phyloP scores from a whole-genome alignment of 2,888 invertebrate species.

The Macrosiphum euphorbiae region DNA sequence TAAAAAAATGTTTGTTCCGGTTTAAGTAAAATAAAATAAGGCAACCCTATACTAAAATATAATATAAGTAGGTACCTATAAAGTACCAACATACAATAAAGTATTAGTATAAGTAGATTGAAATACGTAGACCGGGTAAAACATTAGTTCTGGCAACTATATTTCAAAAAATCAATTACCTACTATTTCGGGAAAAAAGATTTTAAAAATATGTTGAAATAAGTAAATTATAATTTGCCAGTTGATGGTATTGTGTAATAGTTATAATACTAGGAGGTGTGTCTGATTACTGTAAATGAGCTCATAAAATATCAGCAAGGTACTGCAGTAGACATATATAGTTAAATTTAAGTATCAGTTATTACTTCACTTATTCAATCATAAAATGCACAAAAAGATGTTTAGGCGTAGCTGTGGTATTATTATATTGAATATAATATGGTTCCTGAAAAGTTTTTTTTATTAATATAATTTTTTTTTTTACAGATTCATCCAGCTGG shows the following conservation, averaged over 20 bases:
- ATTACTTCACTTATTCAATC: conserved; percentile 11
- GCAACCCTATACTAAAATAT: not conserved
- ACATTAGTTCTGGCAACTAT: conserved; percentile 47
- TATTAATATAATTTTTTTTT: conserved; percentile 34
- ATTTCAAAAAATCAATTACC: conserved; percentile 44
- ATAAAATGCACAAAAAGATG: not conserved
- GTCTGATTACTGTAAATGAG: conserved; percentile 42
- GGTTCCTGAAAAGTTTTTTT: not conserved
- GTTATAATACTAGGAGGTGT: conserved; percentile 13
- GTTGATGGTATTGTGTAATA: conserved; percentile 40
- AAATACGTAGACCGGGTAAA: conserved; percentile 33
- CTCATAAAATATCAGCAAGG: not conserved
- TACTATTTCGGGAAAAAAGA: conserved; percentile 26
- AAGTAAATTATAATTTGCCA: conserved; percentile 28
- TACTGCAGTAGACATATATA: not conserved
- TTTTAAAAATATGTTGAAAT: conserved; percentile 36
- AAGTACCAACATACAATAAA: not conserved
- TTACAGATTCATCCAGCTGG: conserved; percentile 60
- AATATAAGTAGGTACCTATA: not conserved
- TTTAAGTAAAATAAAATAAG: not conserved
- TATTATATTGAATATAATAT: not conserved
- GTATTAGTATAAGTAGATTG: not conserved
- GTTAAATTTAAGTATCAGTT: not conserved
- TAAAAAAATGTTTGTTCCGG: not conserved
- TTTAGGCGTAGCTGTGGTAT: not conserved